phyloP scores from a whole-genome alignment of 2,797 vertebrate species.

The Pangasius krempfi region DNA sequence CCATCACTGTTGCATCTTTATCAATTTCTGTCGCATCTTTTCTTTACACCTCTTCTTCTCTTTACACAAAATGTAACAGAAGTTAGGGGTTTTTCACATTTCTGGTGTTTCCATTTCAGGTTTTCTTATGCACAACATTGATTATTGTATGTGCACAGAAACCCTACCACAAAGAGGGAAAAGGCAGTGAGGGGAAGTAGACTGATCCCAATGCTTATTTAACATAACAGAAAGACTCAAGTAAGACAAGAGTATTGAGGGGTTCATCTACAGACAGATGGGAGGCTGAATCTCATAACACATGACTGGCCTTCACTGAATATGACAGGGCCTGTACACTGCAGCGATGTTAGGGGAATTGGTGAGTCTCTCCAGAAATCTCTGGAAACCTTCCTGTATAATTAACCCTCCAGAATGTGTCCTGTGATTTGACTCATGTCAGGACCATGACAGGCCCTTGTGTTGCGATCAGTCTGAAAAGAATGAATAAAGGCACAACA shows the following conservation, averaged over 20 bases:
- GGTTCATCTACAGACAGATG: background rate
- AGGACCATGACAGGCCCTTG: conserved; percentile 43
- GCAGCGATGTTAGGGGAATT: conserved; percentile 7
- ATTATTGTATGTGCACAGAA: background rate
- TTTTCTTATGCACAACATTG: background rate
- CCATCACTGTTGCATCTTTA: background rate
- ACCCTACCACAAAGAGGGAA: background rate
- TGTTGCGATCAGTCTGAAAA: conserved; percentile 27
- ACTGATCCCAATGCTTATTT: background rate
- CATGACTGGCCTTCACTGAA: conserved; percentile 26
- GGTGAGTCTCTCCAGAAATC: conserved; percentile 4
- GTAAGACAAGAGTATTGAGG: background rate
- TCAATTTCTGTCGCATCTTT: background rate
- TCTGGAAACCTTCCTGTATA: conserved; percentile 37
- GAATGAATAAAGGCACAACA: conserved; percentile 34
- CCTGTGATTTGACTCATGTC: conserved; percentile 57
- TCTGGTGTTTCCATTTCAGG: background rate
- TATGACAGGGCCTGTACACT: conserved; percentile 26
- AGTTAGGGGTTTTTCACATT: background rate
- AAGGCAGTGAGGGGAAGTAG: background rate
- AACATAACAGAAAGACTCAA: background rate
- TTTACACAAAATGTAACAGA: background rate
- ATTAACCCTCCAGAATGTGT: conserved; percentile 43
- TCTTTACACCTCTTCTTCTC: background rate
- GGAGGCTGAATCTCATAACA: background rate